Evolutionary conservation across 2,888 invertebrate genomes (phyloP), one percentile per base, ranked within the genome.

Genomic region (Galerucella calmariensis): DNA sequence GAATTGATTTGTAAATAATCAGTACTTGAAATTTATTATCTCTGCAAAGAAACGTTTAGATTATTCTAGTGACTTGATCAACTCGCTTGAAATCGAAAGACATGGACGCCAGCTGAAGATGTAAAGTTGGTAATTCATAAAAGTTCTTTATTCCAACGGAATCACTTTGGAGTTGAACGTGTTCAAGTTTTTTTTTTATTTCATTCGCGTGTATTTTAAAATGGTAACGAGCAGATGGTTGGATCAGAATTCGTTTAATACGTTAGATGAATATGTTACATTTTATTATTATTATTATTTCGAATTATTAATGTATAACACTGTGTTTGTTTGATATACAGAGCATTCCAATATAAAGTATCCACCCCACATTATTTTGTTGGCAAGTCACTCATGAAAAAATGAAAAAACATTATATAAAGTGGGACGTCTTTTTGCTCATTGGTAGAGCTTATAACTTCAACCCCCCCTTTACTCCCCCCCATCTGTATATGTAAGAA

Each of bases 111-210:
- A 56, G 56, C 20, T 56, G 56, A 16, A 56, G 56, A 56, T 16
- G 11, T 56, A 20, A 56, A 53, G n/a, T 53, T 14, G 48, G 48
- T 48, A 48, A 51, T 51, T 14, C n/a, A 51, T 51, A 51, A 2
- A 51, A 51, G n/a, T 51, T 51, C 68, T 62, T 58, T 63, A 46
- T 56, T 66, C 24, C 53, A 69, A 67, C 46, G 56, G 67, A 67
- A 59, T 27, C 11, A 59, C 24, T 20, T 59, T 24, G 10, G 58
- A 59, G 10, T 58, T 20, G n/a, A n/a, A 58, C 24, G 8, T 10
- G 11, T 20, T 59, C 8, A 59, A 24, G 2, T 24, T 59, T n/a
- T 51, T 51, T n/a, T 8, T 51, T n/a, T 20, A 20, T 20, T 27
- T 27, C 27, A 1, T 14, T 51, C 51, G 51, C 2, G n/a, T 20